These are phyloP conservation scores for Allygus modestus DNA, from an alignment of 2,888 invertebrate species.

Conservation along the genomic window DNA sequence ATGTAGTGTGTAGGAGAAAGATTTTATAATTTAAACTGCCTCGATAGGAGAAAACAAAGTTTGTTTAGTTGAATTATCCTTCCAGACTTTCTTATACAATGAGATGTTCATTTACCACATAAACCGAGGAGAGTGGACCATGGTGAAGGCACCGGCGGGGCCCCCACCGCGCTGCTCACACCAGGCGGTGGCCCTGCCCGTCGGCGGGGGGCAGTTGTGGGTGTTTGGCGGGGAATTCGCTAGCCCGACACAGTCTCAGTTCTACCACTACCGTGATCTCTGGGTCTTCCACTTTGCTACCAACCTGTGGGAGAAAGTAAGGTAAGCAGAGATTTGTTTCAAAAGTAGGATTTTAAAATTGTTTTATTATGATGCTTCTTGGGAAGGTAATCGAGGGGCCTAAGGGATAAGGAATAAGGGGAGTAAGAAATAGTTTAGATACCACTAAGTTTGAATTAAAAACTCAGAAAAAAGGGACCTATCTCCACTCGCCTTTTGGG, in stretches of 20 bases:
- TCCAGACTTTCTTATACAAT: constrained; percentile 90
- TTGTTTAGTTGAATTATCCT: background rate
- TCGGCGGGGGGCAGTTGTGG: constrained; percentile 86
- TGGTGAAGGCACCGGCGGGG: constrained; percentile 88
- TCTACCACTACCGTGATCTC: constrained; percentile 94
- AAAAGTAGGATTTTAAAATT: too few species aligned
- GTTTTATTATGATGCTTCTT: too few species aligned
- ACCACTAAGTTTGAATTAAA: too few species aligned
- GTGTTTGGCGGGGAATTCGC: constrained; percentile 96
- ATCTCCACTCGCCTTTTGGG: too few species aligned
- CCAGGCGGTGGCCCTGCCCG: constrained; percentile 87
- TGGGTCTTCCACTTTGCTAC: constrained; percentile 90
- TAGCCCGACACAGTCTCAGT: constrained; percentile 93
- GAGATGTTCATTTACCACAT: constrained; percentile 92
- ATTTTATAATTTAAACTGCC: too few species aligned
- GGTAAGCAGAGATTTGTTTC: constrained; percentile 72
- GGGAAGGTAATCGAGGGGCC: too few species aligned
- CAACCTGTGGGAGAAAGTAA: constrained; percentile 90
- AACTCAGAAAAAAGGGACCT: too few species aligned
- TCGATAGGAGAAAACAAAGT: too few species aligned
- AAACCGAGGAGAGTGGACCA: constrained; percentile 86
- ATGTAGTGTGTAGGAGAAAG: too few species aligned
- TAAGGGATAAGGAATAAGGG: too few species aligned
- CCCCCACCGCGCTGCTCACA: constrained; percentile 95
- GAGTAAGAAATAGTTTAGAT: too few species aligned